Conservation (phyloP, 2,797 vertebrate genomes). For the Cercopithecus mitis region DNA sequence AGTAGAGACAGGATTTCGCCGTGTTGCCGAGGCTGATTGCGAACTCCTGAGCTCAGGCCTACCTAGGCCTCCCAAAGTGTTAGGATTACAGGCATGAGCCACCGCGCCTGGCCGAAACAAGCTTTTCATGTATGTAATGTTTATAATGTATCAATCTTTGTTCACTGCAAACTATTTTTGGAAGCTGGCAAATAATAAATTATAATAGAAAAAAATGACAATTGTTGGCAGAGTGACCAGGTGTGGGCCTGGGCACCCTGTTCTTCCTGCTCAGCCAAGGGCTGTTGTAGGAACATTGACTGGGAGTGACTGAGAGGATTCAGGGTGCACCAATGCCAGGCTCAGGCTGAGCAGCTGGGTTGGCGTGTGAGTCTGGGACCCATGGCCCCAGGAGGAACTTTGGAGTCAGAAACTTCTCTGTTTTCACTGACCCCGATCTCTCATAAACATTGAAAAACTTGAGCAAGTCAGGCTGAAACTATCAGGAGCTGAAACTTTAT, state of each 20-base stretch:
- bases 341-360: background rate
- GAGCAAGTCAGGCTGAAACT: background rate
- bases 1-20: background rate
- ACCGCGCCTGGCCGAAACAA: background rate
- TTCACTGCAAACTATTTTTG: background rate
- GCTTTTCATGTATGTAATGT: background rate
- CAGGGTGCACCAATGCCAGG: fast-evolving
- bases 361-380: background rate
- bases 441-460: background rate
- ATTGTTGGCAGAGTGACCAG: background rate
- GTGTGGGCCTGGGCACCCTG: fast-evolving
- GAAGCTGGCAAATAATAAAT: background rate
- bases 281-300: background rate
- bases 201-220: background rate
- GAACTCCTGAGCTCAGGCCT: background rate
- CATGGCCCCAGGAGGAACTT: fast-evolving
- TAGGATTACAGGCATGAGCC: background rate
- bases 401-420: background rate
- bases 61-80: background rate
- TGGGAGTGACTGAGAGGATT: background rate
- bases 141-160: background rate
- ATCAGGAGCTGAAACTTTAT: background rate
- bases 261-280: too few species aligned
- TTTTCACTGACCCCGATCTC: background rate
- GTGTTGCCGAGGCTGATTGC: background rate